phyloP scores from a whole-genome alignment of 2,888 invertebrate genomes.

The Nephrotoma flavescens region DNA sequence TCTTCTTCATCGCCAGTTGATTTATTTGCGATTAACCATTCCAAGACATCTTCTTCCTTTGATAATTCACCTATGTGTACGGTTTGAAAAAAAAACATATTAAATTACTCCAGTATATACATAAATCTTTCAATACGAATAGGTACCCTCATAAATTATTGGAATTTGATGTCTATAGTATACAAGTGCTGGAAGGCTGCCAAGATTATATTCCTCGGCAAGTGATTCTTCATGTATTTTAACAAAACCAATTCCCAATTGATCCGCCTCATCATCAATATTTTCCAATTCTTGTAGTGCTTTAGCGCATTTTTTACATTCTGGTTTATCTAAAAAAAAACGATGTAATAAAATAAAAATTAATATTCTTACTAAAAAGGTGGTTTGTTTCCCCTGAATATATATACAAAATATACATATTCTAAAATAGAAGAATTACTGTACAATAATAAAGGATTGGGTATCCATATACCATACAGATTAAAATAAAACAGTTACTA shows the following conservation, averaged over 20 bases:
- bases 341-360: constrained; percentile 14
- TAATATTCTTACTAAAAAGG: not conserved
- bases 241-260: constrained; percentile 85
- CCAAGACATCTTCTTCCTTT: constrained; percentile 80
- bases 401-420: not conserved
- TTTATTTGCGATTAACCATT: constrained; percentile 87
- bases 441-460: not conserved
- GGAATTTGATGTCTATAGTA: constrained; percentile 91
- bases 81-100: constrained; percentile 20
- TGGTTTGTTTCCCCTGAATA: not conserved
- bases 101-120: not conserved
- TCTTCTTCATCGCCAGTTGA: constrained; percentile 89
- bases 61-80: constrained; percentile 54
- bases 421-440: not conserved
- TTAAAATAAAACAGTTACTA: not conserved
- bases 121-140: constrained; percentile 34
- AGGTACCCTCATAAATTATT: constrained; percentile 65
- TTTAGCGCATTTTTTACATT: constrained; percentile 83
- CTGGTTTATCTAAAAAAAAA: constrained; percentile 58
- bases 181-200: constrained; percentile 72
- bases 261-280: constrained; percentile 89
- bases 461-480: not conserved
- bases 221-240: constrained; percentile 85
- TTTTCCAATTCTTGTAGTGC: constrained; percentile 83
- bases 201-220: constrained; percentile 86